A percentile compares a stretch with the other conserved stretches of the same genome.
phyloP scores from a whole-genome alignment of 2,888 invertebrate genomes.

The Scelioninae gen. 2 region DNA sequence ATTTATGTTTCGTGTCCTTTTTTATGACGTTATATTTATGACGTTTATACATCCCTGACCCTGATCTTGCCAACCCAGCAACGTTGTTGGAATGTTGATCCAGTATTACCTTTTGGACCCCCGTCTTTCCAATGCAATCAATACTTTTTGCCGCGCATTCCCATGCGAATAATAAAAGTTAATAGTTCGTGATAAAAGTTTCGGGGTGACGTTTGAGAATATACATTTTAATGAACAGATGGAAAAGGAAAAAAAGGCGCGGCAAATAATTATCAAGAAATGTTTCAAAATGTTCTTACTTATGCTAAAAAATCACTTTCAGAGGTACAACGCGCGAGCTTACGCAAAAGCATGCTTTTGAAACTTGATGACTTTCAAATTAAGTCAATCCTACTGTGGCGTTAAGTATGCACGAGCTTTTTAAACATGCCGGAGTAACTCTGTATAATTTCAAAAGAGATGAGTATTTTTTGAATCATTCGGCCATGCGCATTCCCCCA shows the following conservation, averaged over 20 bases:
- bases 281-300: slow-evolving; percentile 24
- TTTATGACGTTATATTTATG: too few relatives aligned
- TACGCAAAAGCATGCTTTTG: slow-evolving; percentile 39
- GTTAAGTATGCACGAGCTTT: slow-evolving; percentile 45
- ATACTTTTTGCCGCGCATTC: too few relatives aligned
- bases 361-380: slow-evolving; percentile 55
- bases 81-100: too few relatives aligned
- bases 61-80: too few relatives aligned
- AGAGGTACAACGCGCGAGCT: slow-evolving; percentile 27
- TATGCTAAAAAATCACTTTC: slow-evolving; percentile 39
- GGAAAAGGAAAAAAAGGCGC: neutral
- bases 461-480: slow-evolving; percentile 31
- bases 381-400: slow-evolving; percentile 47
- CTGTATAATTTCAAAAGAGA: slow-evolving; percentile 25
- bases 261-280: slow-evolving; percentile 5
- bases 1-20: too few relatives aligned
- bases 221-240: too few relatives aligned
- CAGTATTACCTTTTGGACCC: too few relatives aligned
- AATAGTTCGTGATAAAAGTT: too few relatives aligned
- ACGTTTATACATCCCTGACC: too few relatives aligned
- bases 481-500: neutral
- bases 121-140: too few relatives aligned
- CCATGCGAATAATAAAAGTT: too few relatives aligned
- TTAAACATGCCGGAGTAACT: slow-evolving; percentile 21
- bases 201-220: too few relatives aligned